Percentiles rank a stretch among this genome's conserved stretches.
phyloP scores from a whole-genome alignment of 2,113 vertebrate species.

The Odobenus rosmarus region DNA sequence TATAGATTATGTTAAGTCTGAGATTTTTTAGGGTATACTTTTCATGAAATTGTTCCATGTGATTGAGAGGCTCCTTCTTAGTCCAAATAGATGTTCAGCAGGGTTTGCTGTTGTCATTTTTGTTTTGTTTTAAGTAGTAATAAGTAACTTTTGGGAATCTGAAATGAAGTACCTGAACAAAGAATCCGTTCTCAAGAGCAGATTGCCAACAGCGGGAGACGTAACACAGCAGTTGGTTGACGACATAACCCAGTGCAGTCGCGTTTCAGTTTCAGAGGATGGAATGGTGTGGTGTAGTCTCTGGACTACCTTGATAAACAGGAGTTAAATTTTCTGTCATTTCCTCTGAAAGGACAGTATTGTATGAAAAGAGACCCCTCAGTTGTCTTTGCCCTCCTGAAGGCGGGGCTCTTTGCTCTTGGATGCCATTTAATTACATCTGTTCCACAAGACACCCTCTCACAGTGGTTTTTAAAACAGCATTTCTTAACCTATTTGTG shows the following conservation, averaged over 20 bases:
- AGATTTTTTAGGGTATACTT: constrained; percentile 11
- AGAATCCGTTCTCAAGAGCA: neutral
- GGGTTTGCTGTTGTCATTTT: neutral
- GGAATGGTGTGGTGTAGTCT: neutral
- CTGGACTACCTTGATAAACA: neutral
- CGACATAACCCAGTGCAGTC: neutral
- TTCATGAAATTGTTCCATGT: neutral
- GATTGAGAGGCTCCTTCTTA: neutral
- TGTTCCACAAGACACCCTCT: neutral
- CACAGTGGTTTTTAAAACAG: neutral
- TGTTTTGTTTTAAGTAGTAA: neutral
- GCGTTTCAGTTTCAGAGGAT: neutral
- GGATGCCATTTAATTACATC: neutral
- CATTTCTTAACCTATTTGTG: neutral
- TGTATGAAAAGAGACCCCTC: neutral
- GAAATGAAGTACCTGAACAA: neutral
- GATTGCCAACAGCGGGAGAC: neutral
- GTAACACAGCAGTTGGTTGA: neutral
- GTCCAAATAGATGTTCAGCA: neutral
- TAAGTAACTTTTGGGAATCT: constrained; percentile 2
- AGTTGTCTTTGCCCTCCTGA: neutral
- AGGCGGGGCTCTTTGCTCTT: neutral
- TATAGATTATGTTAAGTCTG: neutral
- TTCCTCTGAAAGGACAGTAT: neutral
- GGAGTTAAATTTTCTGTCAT: neutral